These are phyloP conservation scores for Pinna nobilis DNA, from an alignment of 1,140 invertebrate genomes.

Conservation along the genomic window DNA sequence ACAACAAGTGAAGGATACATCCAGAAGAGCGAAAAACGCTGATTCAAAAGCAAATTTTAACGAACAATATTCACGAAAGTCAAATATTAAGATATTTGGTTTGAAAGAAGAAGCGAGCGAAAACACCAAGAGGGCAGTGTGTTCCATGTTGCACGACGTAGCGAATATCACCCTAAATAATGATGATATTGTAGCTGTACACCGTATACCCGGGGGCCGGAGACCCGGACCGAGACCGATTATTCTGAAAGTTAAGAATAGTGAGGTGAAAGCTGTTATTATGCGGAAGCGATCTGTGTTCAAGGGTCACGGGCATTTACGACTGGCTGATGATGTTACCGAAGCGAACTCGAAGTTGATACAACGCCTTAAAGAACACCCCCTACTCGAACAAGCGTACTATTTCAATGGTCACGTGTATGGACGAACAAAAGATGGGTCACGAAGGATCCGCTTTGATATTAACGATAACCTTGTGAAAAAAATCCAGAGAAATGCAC, in stretches of 20 bases:
- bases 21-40: not conserved
- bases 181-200: not conserved
- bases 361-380: not conserved
- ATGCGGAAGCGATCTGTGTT: not conserved
- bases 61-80: not conserved
- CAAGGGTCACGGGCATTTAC: not conserved
- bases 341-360: not conserved
- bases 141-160: not conserved
- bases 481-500: not conserved
- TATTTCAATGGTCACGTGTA: not conserved
- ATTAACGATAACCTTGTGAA: not conserved
- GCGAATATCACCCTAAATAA: not conserved
- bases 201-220: not conserved
- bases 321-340: not conserved
- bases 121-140: not conserved
- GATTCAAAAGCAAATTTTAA: not conserved
- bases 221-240: not conserved
- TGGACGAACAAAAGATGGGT: not conserved
- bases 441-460: not conserved
- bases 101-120: not conserved
- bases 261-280: not conserved
- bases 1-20: not conserved
- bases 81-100: not conserved
- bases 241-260: not conserved
- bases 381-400: not conserved